Evolutionary conservation across 35 echinoderm and acorn worm species (phyloP).

Genomic region (Eucidaris tribuloides): DNA sequence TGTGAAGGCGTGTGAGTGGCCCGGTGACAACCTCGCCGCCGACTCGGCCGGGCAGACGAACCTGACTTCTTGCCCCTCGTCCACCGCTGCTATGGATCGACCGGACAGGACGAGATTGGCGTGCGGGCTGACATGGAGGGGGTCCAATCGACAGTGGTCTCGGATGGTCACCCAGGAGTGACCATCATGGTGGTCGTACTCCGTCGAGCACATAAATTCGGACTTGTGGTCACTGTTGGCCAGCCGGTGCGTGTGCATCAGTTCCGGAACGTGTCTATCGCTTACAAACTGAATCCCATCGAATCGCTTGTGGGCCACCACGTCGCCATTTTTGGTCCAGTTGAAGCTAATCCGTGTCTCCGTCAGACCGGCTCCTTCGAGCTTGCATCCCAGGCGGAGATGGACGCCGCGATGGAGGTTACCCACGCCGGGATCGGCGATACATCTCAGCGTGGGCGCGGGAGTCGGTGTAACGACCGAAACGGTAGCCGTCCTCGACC

Average conservation of each 20-base stretch:
- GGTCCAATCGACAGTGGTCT: neutral
- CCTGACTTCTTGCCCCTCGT: conserved; percentile 2
- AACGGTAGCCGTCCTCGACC: conserved; percentile 15
- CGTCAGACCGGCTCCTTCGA: neutral
- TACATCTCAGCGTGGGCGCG: neutral
- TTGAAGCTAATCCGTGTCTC: neutral
- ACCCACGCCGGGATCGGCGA: neutral
- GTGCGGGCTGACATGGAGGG: neutral
- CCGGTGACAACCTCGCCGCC: neutral
- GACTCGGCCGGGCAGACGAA: neutral
- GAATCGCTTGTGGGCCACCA: neutral
- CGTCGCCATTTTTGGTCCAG: conserved; percentile 2
- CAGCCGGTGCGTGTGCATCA: conserved; percentile 14
- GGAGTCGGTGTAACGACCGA: conserved; percentile 17
- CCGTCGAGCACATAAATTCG: conserved; percentile 17
- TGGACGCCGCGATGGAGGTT: conserved; percentile 6
- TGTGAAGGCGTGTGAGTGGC: neutral
- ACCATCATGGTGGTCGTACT: conserved; percentile 32
- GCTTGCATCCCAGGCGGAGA: neutral
- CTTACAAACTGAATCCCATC: conserved; percentile 2
- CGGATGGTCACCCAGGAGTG: neutral
- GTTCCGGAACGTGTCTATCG: neutral
- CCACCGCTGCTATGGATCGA: neutral
- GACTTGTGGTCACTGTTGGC: neutral
- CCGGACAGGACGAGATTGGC: neutral